Evolutionary conservation across 2,113 vertebrate species (phyloP).

Genomic region (Campylomormyrus tamandua): DNA sequence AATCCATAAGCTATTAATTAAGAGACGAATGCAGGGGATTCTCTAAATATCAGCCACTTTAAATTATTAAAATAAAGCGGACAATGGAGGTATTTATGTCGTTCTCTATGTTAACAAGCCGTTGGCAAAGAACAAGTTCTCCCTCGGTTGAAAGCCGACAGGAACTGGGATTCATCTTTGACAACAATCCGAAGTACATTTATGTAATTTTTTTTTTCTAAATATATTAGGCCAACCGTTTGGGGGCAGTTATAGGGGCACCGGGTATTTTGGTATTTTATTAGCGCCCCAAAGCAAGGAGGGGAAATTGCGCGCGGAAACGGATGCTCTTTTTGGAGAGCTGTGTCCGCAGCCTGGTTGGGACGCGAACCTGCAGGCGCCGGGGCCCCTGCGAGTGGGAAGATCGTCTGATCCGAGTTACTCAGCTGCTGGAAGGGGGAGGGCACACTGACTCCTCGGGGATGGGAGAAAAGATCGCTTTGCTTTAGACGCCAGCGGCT

Average conservation of each 20-base stretch:
- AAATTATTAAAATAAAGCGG: constrained; percentile 49
- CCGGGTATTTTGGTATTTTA: constrained; percentile 56
- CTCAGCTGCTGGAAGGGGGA: not conserved
- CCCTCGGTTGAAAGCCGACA: constrained; percentile 1
- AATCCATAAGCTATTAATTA: constrained; percentile 66
- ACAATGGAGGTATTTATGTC: constrained; percentile 30
- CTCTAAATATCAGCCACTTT: constrained; percentile 40
- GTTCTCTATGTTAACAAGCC: constrained; percentile 19
- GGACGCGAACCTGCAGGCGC: not conserved
- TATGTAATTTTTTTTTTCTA: constrained; percentile 34
- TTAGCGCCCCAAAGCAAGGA: constrained; percentile 44
- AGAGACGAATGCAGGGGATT: constrained; percentile 33
- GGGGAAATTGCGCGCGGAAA: constrained; percentile 46
- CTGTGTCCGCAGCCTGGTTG: not conserved
- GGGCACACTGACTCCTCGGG: constrained; percentile 25
- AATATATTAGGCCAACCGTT: constrained; percentile 50
- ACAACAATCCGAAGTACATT: constrained; percentile 42
- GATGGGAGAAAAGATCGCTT: not conserved
- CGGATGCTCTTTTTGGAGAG: constrained; percentile 27
- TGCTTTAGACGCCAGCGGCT: not conserved
- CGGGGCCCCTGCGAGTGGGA: not conserved
- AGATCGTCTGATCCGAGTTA: not conserved
- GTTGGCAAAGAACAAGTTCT: not conserved
- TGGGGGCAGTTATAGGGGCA: constrained; percentile 41
- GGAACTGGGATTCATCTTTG: constrained; percentile 34